Evolutionary conservation across 2,888 invertebrate genomes (phyloP).

Genomic region (Muschampia staudingeri): DNA sequence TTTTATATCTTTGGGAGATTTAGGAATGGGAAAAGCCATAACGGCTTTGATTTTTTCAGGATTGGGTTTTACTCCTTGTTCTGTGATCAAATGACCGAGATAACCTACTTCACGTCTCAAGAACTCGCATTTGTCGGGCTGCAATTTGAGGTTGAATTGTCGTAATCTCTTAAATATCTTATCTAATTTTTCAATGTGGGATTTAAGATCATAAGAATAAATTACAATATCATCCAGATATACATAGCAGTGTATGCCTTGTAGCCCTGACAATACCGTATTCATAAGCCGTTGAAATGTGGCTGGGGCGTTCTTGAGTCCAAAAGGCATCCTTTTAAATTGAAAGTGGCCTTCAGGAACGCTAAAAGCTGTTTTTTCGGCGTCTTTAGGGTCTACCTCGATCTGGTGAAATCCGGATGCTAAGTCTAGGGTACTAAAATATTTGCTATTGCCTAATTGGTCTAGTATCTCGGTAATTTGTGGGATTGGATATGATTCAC

Average conservation of each 20-base stretch:
- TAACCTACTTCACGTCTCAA: slow-evolving; percentile 54
- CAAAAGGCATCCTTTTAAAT: slow-evolving; percentile 2
- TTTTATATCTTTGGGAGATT: slow-evolving; percentile 60
- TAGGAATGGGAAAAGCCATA: slow-evolving; percentile 52
- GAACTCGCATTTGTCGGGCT: slow-evolving; percentile 69
- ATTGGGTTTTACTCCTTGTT: slow-evolving; percentile 69
- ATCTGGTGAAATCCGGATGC: slow-evolving; percentile 2
- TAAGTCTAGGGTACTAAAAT: slow-evolving; percentile 66
- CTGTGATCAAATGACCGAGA: slow-evolving; percentile 69
- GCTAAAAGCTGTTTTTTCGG: not conserved
- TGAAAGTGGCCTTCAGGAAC: not conserved
- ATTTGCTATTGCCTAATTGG: slow-evolving; percentile 62
- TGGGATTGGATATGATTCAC: slow-evolving; percentile 57
- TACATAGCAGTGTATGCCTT: slow-evolving; percentile 5
- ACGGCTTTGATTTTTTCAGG: slow-evolving; percentile 61
- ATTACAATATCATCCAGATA: not conserved
- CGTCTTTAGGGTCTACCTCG: not conserved
- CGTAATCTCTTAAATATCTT: not conserved
- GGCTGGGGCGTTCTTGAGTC: slow-evolving; percentile 23
- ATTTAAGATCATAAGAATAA: not conserved
- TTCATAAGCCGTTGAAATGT: not conserved
- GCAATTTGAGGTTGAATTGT: not conserved
- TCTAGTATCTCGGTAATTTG: slow-evolving; percentile 60
- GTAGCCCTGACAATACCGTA: not conserved
- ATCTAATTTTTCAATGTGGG: not conserved